Percentiles rank a stretch among this genome's conserved stretches.
Conservation (phyloP, 2,113 vertebrate species). For the Climacteris rufus region DNA sequence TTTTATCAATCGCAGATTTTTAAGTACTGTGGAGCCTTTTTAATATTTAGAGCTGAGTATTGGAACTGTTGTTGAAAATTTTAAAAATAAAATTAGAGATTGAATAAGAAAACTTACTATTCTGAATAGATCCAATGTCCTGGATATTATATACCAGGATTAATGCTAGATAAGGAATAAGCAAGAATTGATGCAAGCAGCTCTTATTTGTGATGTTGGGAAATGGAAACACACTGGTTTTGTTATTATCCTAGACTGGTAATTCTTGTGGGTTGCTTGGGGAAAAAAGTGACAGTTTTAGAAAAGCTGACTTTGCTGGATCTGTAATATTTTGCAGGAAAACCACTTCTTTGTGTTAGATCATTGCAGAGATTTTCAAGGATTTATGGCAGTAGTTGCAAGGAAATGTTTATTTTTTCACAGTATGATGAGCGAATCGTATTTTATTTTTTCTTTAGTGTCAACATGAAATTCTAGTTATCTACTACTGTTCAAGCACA, state of each 20-base stretch:
- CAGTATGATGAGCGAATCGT: neutral
- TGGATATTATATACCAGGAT: neutral
- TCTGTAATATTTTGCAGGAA: slow-evolving; percentile 4
- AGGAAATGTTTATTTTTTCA: slow-evolving; percentile 29
- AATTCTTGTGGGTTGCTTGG: neutral
- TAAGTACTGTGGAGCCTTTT: neutral
- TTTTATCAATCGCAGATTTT: neutral
- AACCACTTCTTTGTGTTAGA: slow-evolving; percentile 5
- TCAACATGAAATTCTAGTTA: slow-evolving; percentile 7
- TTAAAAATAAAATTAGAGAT: neutral
- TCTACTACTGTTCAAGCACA: neutral
- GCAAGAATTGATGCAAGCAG: neutral
- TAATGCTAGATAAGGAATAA: neutral
- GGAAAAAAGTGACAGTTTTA: neutral
- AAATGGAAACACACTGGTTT: neutral
- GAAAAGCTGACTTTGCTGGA: slow-evolving; percentile 30
- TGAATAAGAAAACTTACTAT: neutral
- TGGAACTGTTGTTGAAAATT: neutral
- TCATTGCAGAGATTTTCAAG: neutral
- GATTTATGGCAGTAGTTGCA: slow-evolving; percentile 20
- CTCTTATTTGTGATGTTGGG: neutral
- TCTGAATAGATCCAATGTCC: neutral
- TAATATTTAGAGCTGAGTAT: neutral
- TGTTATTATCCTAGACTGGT: neutral
- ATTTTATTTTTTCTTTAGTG: slow-evolving; percentile 21